These are phyloP conservation scores for Drosophila aff. DNA, from an alignment of 1,140 invertebrate species.

Conservation along the genomic window DNA sequence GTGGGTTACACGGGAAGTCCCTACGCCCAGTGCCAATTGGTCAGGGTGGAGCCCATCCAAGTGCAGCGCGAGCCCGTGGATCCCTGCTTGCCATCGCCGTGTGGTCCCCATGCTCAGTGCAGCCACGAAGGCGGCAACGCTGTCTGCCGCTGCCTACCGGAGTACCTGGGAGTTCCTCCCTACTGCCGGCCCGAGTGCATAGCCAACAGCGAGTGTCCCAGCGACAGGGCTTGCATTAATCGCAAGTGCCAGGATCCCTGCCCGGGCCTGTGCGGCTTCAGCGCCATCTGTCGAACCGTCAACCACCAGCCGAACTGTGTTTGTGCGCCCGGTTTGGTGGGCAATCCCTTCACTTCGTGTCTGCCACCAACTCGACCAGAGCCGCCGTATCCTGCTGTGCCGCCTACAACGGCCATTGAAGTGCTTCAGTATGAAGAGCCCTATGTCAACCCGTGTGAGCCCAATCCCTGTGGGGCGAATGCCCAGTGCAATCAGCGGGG, in stretches of 20 bases:
- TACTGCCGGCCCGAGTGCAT: constrained; percentile 90
- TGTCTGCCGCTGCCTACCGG: constrained; percentile 89
- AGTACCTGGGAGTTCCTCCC: constrained; percentile 88
- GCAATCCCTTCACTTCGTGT: constrained; percentile 89
- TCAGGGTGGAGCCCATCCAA: constrained; percentile 88
- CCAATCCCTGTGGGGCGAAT: constrained; percentile 88
- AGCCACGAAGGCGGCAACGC: constrained; percentile 88
- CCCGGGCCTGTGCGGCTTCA: constrained; percentile 87
- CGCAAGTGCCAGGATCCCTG: constrained; percentile 88
- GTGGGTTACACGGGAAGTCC: constrained; percentile 90
- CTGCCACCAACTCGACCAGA: constrained; percentile 86
- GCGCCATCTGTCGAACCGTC: constrained; percentile 88
- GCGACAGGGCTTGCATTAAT: constrained; percentile 89
- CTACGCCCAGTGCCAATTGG: constrained; percentile 89
- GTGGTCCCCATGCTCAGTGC: constrained; percentile 91
- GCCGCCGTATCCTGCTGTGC: constrained; percentile 22
- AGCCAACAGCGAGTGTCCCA: constrained; percentile 88
- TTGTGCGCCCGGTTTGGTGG: constrained; percentile 89
- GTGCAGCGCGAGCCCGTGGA: constrained; percentile 90
- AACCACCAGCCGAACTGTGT: constrained; percentile 89
- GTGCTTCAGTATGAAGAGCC: constrained; percentile 91
- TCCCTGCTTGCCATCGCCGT: constrained; percentile 90
- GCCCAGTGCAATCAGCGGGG: constrained; percentile 88
- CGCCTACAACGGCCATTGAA: constrained; percentile 86
- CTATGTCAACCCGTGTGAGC: constrained; percentile 87